A percentile compares a stretch with the other conserved stretches of the same genome.
Conservation (phyloP, 2,113 vertebrate genomes). For the Elanoides forficatus region DNA sequence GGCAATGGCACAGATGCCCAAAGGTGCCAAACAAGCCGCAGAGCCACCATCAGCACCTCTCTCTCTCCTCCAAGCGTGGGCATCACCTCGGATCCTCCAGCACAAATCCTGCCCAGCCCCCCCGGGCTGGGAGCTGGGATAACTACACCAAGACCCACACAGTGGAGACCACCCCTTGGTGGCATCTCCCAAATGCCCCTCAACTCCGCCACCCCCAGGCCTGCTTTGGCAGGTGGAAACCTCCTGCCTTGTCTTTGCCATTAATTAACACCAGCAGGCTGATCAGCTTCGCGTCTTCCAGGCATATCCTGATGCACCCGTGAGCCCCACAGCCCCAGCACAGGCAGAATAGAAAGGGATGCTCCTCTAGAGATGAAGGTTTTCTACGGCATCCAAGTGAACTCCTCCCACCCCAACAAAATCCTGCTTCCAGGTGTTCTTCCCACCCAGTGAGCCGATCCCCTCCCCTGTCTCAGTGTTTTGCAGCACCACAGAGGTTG, state of each 20-base stretch:
- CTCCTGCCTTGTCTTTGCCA: not conserved
- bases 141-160: rapidly evolving
- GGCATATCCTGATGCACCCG: rapidly evolving
- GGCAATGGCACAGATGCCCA: not conserved
- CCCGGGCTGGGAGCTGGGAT: not conserved
- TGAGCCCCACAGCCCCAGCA: not conserved
- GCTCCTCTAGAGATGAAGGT: not conserved
- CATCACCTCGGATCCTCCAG: not conserved
- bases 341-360: rapidly evolving
- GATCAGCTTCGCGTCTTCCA: not conserved
- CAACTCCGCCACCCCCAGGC: not conserved
- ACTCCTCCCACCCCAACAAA: not conserved
- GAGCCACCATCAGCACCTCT: not conserved
- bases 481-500: not conserved
- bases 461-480: not conserved
- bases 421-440: not conserved
- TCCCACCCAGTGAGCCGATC: rapidly evolving
- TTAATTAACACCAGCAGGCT: not conserved
- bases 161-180: not conserved
- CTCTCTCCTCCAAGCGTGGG: not conserved
- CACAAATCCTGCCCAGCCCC: not conserved
- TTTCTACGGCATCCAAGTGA: not conserved
- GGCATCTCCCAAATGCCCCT: not conserved
- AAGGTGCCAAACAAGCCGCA: not conserved
- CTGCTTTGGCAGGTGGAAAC: not conserved